These are phyloP conservation scores for Battus philenor DNA, from an alignment of 1,140 invertebrate species.

Conservation along the genomic window DNA sequence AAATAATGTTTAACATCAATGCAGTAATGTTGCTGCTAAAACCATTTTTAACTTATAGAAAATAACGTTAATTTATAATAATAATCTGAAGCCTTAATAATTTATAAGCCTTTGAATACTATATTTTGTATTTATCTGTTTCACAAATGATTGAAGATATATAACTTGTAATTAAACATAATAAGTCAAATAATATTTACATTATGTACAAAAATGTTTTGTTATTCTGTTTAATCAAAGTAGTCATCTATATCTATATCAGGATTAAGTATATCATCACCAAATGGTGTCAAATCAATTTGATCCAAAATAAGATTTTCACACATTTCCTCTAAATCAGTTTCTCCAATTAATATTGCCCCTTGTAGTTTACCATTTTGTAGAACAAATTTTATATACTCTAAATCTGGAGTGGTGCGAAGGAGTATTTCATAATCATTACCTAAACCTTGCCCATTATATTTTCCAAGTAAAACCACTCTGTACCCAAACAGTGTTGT, in stretches of 20 bases:
- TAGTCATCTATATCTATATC: conserved; percentile 99
- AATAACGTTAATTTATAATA: not conserved
- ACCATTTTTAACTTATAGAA: no score
- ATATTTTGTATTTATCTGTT: no score
- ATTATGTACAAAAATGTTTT: not conserved
- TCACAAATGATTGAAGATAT: no score
- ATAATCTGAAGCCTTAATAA: no score
- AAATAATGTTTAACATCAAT: no score
- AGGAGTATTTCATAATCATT: conserved; percentile 92
- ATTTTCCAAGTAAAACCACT: conserved; percentile 94
- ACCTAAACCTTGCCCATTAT: conserved; percentile 93
- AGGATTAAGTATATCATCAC: conserved; percentile 95
- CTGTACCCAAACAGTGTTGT: conserved; percentile 97
- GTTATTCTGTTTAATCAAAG: conserved; percentile 91
- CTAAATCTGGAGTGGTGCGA: conserved; percentile 87
- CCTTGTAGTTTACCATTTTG: conserved; percentile 92
- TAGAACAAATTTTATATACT: conserved; percentile 95
- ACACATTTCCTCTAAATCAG: conserved; percentile 97
- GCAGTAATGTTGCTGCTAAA: no score
- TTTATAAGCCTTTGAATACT: no score
- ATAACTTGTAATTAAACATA: no score
- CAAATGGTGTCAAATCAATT: conserved; percentile 91
- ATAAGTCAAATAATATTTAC: not conserved
- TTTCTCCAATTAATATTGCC: conserved; percentile 97
- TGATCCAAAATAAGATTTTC: conserved; percentile 98